Conservation (phyloP, 2,888 invertebrate genomes). For the Antheraea yamamai region DNA sequence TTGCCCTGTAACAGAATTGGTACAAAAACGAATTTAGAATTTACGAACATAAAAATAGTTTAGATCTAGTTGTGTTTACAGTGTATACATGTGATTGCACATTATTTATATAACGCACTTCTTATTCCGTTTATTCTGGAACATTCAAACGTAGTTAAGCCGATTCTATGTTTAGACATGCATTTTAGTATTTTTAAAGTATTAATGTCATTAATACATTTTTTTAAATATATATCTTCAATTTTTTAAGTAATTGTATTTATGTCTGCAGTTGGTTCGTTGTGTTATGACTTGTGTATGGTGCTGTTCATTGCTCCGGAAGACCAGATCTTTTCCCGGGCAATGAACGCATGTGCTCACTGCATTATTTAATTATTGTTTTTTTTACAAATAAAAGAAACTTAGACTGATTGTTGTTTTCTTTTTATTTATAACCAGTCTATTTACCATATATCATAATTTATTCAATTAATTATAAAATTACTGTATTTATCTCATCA, state of each 20-base stretch:
- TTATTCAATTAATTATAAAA: neutral
- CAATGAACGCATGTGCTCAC: slow-evolving; percentile 77
- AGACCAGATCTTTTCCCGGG: slow-evolving; percentile 79
- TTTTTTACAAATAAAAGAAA: slow-evolving; percentile 78
- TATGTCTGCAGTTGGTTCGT: slow-evolving; percentile 40
- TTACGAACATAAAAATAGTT: slow-evolving; percentile 54
- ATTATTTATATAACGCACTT: slow-evolving; percentile 62
- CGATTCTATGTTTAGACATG: slow-evolving; percentile 24
- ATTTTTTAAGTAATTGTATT: slow-evolving; percentile 18
- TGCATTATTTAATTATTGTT: slow-evolving; percentile 74
- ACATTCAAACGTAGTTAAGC: slow-evolving; percentile 44
- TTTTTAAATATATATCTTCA: slow-evolving; percentile 17
- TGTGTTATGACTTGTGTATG: slow-evolving; percentile 32
- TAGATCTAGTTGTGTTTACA: slow-evolving; percentile 57
- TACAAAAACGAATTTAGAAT: slow-evolving; percentile 72
- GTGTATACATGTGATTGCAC: slow-evolving; percentile 67
- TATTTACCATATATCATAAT: neutral
- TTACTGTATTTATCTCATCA: neutral
- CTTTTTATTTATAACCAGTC: slow-evolving; percentile 27
- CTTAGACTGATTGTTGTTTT: slow-evolving; percentile 70
- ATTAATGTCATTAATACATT: slow-evolving; percentile 10
- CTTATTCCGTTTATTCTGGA: slow-evolving; percentile 33
- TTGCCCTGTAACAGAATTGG: slow-evolving; percentile 53
- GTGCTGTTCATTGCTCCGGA: slow-evolving; percentile 79
- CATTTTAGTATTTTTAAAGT: neutral